Evolutionary conservation across 2,113 vertebrate genomes (phyloP), one percentile per base, ranked within the genome.

Genomic region (Microcebus murinus): DNA sequence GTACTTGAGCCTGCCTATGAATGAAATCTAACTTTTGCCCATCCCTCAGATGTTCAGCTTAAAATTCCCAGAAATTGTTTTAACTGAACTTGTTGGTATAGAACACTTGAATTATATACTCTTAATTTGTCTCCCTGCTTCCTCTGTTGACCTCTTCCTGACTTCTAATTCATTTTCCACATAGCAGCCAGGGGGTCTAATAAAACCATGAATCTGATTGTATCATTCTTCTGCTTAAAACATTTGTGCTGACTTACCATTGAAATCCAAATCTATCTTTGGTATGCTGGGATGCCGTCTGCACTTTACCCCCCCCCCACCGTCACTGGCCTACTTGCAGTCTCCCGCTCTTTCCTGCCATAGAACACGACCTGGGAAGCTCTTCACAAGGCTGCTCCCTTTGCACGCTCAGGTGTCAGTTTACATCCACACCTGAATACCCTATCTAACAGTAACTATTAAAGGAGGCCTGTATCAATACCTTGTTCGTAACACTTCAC

Each of bases 261-360:
- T 86, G 65, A 87, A 23, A 1, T n/a, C 52, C 45, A 36, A 6
- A 3, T 71, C 42, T 87, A 4, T 45, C 18, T 55, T 84, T 17
- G 29, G 63, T 39, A 52, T 45, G 48, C 45, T 52, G 57, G 5
- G 39, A 25, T 52, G 4, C 73, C 55, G 63, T n/a, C 61, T 27
- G 59, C 81, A 31, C 55, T 52, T 34, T 48, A 8, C 0, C 0
- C n/a, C 34, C 4, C 50, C 0, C 0, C n/a, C 34, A 3, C 50
- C 29, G 29, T 34, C 42, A n/a, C 17, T 7, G 50, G 31, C 39
- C 63, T 27, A 1, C 74, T 36, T 36, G 74, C 63, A 2, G 14
- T 8, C 15, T 27, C 79, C 80, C 4, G 1, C n/a, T 77, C 59
- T 82, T 76, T 68, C 39, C 31, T 61, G 74, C 67, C 79, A 23